Percentiles rank a stretch among this genome's conserved stretches.
Conservation (phyloP, 2,113 vertebrate species). For the Axis porcinus region DNA sequence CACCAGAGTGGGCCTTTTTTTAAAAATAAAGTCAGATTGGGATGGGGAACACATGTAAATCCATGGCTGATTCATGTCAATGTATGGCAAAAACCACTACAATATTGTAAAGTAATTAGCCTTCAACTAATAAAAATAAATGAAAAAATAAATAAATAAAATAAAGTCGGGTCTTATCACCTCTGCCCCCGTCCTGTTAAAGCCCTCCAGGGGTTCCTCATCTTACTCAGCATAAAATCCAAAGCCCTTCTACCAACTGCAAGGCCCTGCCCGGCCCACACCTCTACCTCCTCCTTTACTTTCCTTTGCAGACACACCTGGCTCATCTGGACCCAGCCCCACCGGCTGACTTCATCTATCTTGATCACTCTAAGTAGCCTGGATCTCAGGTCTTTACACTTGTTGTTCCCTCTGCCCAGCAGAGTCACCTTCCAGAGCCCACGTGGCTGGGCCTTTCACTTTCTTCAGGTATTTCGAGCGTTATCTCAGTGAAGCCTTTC, state of each 20-base stretch:
- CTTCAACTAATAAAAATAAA: too few relatives aligned
- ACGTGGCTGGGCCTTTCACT: not conserved
- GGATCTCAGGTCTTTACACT: not conserved
- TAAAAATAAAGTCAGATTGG: not conserved
- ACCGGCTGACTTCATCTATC: not conserved
- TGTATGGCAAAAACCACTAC: too few relatives aligned
- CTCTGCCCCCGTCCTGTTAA: accelerated
- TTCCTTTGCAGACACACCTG: not conserved
- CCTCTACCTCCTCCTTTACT: not conserved
- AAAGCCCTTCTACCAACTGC: not conserved
- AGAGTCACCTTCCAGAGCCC: not conserved
- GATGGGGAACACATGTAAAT: too few relatives aligned
- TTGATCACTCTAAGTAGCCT: not conserved
- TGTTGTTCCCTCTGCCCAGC: not conserved
- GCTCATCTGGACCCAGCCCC: not conserved
- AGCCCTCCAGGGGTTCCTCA: not conserved
- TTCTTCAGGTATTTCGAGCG: not conserved
- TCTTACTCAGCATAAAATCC: not conserved
- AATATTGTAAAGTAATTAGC: too few relatives aligned
- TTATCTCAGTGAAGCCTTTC: not conserved
- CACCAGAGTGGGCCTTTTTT: not conserved
- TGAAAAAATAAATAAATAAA: too few relatives aligned
- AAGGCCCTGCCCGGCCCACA: not conserved
- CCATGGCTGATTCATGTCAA: too few relatives aligned
- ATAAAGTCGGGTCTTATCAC: not conserved